Conservation (phyloP, 2,888 invertebrate genomes). For the Cryptosula pallasiana region DNA sequence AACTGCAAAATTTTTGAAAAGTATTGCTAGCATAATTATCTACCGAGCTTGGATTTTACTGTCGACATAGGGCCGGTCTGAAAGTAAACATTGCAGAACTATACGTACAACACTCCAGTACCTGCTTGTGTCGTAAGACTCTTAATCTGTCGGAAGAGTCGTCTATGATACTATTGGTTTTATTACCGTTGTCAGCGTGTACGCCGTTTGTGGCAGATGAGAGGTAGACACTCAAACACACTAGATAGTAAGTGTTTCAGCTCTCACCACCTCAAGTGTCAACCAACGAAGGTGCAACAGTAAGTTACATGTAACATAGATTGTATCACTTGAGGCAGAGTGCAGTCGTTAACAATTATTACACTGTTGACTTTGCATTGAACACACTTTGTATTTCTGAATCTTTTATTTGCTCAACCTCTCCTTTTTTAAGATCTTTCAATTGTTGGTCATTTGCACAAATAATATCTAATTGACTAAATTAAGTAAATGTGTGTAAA, state of each 20-base stretch:
- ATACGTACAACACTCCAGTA: not conserved
- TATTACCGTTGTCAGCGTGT: not conserved
- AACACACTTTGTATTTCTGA: not conserved
- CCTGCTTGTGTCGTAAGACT: constrained; percentile 5
- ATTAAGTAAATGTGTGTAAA: not conserved
- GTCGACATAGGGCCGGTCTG: constrained; percentile 13
- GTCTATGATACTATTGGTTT: not conserved
- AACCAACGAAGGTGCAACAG: not conserved
- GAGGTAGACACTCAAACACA: constrained; percentile 8
- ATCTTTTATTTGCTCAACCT: constrained; percentile 6
- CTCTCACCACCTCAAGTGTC: constrained; percentile 2
- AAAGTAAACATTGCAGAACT: not conserved
- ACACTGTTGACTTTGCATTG: not conserved
- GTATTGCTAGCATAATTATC: too few relatives aligned
- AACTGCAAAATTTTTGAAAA: too few relatives aligned
- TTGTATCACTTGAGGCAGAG: not conserved
- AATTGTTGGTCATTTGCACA: not conserved
- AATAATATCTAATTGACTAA: not conserved
- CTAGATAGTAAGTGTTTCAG: constrained; percentile 21
- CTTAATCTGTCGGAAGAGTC: not conserved
- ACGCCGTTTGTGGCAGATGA: not conserved
- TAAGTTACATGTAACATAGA: not conserved
- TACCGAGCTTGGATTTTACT: too few relatives aligned
- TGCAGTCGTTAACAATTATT: not conserved
- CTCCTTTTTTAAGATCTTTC: constrained; percentile 1